phyloP scores from a whole-genome alignment of 2,888 invertebrate species.

The Tipula confusa region DNA sequence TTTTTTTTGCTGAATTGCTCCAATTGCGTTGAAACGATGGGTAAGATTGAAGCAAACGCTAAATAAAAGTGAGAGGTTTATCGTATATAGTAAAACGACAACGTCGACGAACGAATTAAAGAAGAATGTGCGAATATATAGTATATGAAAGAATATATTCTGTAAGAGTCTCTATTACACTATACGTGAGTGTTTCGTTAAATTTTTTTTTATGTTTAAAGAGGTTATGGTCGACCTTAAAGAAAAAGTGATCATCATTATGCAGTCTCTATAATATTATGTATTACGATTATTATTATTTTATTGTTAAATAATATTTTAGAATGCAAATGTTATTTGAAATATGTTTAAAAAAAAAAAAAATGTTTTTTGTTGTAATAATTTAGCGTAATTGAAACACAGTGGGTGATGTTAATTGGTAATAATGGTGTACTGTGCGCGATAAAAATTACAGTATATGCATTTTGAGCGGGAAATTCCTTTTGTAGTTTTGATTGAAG shows the following conservation, averaged over 20 bases:
- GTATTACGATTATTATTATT: background rate
- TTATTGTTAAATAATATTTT: background rate
- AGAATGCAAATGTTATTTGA: constrained; percentile 14
- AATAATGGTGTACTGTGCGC: background rate
- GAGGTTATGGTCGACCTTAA: constrained; percentile 25
- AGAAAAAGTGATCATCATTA: background rate
- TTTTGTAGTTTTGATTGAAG: background rate
- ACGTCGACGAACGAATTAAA: background rate
- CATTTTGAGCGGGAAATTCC: background rate
- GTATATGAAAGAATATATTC: background rate
- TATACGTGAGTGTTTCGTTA: background rate
- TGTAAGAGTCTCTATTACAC: background rate
- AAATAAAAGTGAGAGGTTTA: background rate
- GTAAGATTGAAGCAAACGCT: background rate
- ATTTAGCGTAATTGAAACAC: background rate
- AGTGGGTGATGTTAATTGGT: constrained; percentile 1
- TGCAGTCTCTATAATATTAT: background rate
- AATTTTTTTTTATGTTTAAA: background rate
- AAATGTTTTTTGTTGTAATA: background rate
- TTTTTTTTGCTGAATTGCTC: background rate
- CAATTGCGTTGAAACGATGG: background rate
- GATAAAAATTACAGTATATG: background rate
- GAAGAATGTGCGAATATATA: background rate
- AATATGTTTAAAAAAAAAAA: background rate
- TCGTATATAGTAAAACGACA: background rate